Percentiles rank a stretch among this genome's conserved stretches.
Evolutionary conservation across 2,113 vertebrate species (phyloP).

Genomic region (Mirounga angustirostris): DNA sequence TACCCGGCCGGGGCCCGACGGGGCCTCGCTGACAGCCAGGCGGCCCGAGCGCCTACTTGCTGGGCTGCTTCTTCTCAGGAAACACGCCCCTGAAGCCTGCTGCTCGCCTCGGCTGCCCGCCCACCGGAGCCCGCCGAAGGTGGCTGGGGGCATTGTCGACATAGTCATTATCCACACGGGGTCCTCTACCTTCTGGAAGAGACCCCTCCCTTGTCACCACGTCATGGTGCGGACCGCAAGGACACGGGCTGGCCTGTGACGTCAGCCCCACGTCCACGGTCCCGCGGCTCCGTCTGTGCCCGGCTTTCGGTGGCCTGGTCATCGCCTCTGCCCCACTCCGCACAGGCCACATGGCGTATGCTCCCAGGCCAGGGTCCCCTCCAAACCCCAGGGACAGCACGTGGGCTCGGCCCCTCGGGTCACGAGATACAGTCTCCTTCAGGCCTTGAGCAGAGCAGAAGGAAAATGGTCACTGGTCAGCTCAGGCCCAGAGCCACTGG

Average conservation of each 20-base stretch:
- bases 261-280: no score
- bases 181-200: background rate
- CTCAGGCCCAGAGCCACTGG: rapidly evolving
- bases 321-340: no score
- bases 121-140: rapidly evolving
- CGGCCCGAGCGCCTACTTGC: background rate
- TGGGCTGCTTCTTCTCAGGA: background rate
- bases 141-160: background rate
- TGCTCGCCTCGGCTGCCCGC: rapidly evolving
- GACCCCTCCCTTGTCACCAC: no score
- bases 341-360: no score
- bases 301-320: background rate
- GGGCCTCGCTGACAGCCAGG: background rate
- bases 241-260: no score
- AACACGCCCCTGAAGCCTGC: background rate
- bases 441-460: rapidly evolving
- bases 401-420: background rate
- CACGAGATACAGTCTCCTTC: background rate
- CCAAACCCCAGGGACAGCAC: background rate
- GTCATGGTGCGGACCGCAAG: no score
- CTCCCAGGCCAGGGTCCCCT: background rate
- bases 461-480: no score
- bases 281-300: no score
- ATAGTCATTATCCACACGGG: background rate
- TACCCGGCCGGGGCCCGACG: rapidly evolving